Evolutionary conservation across 1,140 invertebrate species (phyloP).

Genomic region (Atta texana): DNA sequence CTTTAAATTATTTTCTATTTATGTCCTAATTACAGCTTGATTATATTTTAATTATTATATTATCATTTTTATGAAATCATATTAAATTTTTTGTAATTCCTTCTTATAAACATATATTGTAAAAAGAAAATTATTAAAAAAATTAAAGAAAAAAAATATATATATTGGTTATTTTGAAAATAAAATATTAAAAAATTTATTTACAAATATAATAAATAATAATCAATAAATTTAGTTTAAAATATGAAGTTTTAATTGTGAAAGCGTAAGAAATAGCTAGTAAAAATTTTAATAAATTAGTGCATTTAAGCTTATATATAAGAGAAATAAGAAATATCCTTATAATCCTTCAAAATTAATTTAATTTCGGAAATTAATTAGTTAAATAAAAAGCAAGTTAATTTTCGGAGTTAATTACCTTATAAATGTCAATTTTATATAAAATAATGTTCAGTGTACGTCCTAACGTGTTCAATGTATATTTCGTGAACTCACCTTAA

Average conservation of each 20-base stretch:
- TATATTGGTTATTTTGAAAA: background rate
- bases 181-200: background rate
- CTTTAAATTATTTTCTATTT: background rate
- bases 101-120: background rate
- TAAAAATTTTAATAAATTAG: constrained; percentile 1
- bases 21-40: background rate
- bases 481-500: constrained; percentile 90
- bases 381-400: background rate
- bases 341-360: background rate
- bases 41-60: no score
- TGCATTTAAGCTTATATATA: background rate
- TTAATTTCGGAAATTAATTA: background rate
- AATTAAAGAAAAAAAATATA: background rate
- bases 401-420: background rate
- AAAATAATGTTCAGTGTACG: background rate
- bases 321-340: background rate
- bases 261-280: background rate
- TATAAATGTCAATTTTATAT: background rate
- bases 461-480: background rate
- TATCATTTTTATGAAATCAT: background rate
- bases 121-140: background rate
- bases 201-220: no score
- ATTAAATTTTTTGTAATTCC: background rate
- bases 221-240: background rate
- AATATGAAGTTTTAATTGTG: background rate